phyloP scores from a whole-genome alignment of 2,113 vertebrate species.

The Malurus elegans region DNA sequence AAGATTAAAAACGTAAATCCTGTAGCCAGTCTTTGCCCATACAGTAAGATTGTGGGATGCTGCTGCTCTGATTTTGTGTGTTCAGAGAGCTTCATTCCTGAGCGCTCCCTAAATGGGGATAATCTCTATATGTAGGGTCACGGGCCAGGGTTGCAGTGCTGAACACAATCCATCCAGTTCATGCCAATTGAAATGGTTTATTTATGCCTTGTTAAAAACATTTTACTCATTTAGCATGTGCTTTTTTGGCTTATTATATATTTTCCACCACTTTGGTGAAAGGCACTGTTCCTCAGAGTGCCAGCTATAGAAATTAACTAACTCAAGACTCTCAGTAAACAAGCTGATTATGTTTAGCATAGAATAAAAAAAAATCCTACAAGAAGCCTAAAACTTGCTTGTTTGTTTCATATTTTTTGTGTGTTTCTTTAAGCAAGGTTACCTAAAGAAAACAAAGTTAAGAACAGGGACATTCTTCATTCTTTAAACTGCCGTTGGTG shows the following conservation, averaged over 20 bases:
- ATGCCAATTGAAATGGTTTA: neutral
- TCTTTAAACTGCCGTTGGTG: neutral
- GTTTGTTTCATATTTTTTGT: neutral
- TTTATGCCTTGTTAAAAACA: neutral
- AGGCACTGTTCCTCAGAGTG: neutral
- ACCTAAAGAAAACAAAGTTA: neutral
- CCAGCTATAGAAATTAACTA: neutral
- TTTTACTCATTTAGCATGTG: neutral
- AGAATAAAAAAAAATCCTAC: neutral
- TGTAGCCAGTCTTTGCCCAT: neutral
- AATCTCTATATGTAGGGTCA: neutral
- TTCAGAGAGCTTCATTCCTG: neutral
- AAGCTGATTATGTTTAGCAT: neutral
- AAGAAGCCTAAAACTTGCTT: neutral
- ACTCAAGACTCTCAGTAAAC: neutral
- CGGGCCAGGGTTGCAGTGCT: neutral
- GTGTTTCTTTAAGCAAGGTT: neutral
- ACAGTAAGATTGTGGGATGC: neutral
- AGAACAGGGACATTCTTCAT: neutral
- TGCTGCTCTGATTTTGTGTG: neutral
- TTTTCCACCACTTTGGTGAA: neutral
- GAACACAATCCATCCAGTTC: neutral
- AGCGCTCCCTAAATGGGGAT: neutral
- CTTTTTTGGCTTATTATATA: neutral
- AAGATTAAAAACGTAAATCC: neutral